Base-by-base conservation (phyloP, 2,888 invertebrate species). In the Helobdella robusta region DNA sequence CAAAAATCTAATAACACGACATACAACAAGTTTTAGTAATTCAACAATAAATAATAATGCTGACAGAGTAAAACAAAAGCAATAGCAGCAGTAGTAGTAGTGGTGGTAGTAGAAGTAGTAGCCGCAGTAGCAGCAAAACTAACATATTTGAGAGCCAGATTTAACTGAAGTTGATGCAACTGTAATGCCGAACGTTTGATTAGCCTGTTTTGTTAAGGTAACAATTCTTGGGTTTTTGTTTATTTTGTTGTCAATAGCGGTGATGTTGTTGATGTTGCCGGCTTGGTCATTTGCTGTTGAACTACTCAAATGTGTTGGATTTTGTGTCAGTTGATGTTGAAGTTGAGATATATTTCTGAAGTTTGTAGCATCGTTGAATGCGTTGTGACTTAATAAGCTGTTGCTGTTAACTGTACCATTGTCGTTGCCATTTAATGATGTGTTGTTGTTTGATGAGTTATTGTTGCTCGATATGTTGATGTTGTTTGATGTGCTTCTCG, bases 131-230 rank as follows among this genome's bases (percentile, higher is more conserved):
- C 20, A 32, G 28, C 35, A 35, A 18, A 30, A 66, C 69, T 76
- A 74, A 76, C 79, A 79, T 72, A 79, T 75, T 65, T 75, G 74
- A 52, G 76, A 75, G 59, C 79, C 79, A 5, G 75, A 71, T 68
- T 77, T 75, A 34, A 76, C 76, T 58, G 78, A 76, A 5, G 79
- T 78, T 0, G 95, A 94, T 73, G 97, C 95, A 72, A 98, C 94
- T 59, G 97, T 95, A 80, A 98, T 98, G 15, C 98, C 98, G 79
- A 98, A 98, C 3, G 97, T 97, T 80, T 98, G 97, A 70, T 87
- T 89, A 75, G 94, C 93, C 77, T 86, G 86, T 61, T n/a, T 5
- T 5, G 8, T 20, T 28, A 20, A 6, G 23, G 36, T 32, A n/a
- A 58, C 28, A 6, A 11, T 58, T 28, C 8, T 58, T 6, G 28